Evolutionary conservation across 2,888 invertebrate species (phyloP).

Genomic region (Meganola albula): DNA sequence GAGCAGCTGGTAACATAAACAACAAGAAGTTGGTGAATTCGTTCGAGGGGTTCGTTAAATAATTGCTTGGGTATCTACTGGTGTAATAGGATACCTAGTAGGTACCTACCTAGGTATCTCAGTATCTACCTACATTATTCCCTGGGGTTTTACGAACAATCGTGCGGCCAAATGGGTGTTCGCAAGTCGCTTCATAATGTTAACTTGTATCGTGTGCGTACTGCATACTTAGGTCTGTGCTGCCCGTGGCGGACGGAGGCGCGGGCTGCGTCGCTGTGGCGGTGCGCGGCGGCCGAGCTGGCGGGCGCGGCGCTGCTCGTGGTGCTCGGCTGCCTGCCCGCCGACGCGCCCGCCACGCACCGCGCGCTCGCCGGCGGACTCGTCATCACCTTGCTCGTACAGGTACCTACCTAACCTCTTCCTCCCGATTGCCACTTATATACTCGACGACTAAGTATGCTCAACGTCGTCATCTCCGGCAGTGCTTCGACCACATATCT

Average conservation of each 20-base stretch:
- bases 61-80: no score
- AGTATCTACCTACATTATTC: no score
- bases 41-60: no score
- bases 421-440: not conserved
- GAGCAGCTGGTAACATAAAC: no score
- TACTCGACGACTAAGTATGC: not conserved
- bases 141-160: no score
- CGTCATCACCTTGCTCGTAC: conserved; percentile 81
- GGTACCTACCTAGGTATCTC: no score
- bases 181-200: no score
- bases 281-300: conserved; percentile 77
- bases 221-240: not conserved
- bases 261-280: conserved; percentile 28
- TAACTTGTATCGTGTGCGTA: no score
- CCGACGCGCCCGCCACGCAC: conserved; percentile 44
- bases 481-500: conserved; percentile 85
- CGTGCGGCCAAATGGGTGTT: no score
- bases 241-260: conserved; percentile 8
- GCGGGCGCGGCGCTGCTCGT: conserved; percentile 82
- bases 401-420: conserved; percentile 50
- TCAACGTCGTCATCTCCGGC: conserved; percentile 20
- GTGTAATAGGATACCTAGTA: no score
- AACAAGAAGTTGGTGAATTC: no score
- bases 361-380: conserved; percentile 80
- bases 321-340: conserved; percentile 83